Evolutionary conservation across 2,888 invertebrate genomes (phyloP).

Genomic region (Gerris lacustris): DNA sequence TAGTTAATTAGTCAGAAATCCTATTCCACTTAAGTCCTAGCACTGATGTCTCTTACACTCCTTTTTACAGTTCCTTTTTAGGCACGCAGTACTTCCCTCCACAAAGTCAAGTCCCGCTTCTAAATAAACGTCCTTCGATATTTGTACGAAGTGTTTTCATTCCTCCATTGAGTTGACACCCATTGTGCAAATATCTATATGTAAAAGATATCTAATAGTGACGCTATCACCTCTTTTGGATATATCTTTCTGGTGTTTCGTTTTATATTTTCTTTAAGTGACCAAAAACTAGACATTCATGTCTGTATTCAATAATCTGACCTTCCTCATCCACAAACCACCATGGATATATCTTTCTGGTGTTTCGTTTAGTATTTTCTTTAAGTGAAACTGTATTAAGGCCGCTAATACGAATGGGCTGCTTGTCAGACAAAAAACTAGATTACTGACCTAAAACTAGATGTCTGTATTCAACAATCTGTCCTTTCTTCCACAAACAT

Average conservation of each 20-base stretch:
- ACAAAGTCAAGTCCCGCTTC: constrained; percentile 14
- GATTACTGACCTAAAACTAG: too few relatives aligned
- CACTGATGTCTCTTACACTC: neutral
- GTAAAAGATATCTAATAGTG: constrained; percentile 14
- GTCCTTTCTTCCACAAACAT: too few relatives aligned
- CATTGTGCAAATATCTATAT: constrained; percentile 17
- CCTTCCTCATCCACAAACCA: constrained; percentile 12
- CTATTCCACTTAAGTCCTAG: neutral
- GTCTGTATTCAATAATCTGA: constrained; percentile 14
- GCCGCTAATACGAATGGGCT: too few relatives aligned
- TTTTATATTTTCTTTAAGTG: constrained; percentile 17
- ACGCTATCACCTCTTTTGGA: neutral
- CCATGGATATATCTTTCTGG: constrained; percentile 14
- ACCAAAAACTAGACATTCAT: constrained; percentile 16
- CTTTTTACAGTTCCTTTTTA: too few relatives aligned
- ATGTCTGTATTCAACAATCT: too few relatives aligned
- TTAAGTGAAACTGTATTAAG: too few relatives aligned
- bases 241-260: constrained; percentile 14
- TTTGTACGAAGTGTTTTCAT: constrained; percentile 10
- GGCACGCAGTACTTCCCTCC: neutral
- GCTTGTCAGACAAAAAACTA: too few relatives aligned
- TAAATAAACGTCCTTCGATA: constrained; percentile 2
- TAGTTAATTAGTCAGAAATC: neutral
- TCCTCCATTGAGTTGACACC: constrained; percentile 17
- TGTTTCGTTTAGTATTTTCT: constrained; percentile 9